These are phyloP conservation scores for Coptodon rendalli DNA, from an alignment of 2,113 vertebrate species.

Conservation along the genomic window DNA sequence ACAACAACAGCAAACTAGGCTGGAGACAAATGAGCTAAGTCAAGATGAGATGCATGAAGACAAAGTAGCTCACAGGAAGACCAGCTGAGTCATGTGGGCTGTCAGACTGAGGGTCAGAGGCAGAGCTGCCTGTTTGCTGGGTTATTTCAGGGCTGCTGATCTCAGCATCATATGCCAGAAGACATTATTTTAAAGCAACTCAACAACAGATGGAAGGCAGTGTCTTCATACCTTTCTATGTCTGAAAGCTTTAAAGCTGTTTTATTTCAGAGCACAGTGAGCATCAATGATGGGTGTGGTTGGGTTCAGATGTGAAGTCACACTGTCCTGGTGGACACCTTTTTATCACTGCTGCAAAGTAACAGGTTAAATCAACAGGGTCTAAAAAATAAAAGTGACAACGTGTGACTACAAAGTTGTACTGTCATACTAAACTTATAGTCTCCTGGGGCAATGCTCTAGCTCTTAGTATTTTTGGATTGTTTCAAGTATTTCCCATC, in stretches of 20 bases:
- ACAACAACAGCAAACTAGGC: not conserved
- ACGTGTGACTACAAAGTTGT: not conserved
- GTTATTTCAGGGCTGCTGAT: conserved; percentile 19
- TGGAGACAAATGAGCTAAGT: not conserved
- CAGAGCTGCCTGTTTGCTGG: not conserved
- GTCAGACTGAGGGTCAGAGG: conserved; percentile 1
- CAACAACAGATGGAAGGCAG: not conserved
- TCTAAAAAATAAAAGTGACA: not conserved
- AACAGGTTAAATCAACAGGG: not conserved
- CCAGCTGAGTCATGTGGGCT: conserved; percentile 22
- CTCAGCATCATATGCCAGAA: not conserved
- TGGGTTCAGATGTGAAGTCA: not conserved
- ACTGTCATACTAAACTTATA: not conserved
- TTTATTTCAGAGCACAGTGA: not conserved
- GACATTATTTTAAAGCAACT: not conserved
- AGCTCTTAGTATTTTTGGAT: not conserved
- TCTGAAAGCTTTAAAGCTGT: not conserved
- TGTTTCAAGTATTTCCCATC: not conserved
- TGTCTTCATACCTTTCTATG: not conserved
- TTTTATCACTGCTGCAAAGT: not conserved
- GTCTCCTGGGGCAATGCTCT: not conserved
- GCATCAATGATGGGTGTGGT: not conserved
- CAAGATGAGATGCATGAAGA: conserved; percentile 14
- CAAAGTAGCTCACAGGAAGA: conserved; percentile 8
- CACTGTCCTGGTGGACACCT: not conserved